Evolutionary conservation across 2,888 invertebrate species (phyloP).

Genomic region (Hydrotaea diabolus): DNA sequence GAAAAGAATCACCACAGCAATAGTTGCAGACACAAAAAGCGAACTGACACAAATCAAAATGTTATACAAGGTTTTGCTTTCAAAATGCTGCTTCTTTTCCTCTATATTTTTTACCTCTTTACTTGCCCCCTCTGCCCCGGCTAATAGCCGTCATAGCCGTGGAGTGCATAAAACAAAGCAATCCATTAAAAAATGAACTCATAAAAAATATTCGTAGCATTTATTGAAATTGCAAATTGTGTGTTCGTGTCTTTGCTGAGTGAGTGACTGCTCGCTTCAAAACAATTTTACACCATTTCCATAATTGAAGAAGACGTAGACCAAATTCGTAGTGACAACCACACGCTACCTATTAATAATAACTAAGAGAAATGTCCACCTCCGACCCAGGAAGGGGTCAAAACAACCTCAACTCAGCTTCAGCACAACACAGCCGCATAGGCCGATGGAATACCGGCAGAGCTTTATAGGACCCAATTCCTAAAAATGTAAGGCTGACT

Average conservation of each 20-base stretch:
- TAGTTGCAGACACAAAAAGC: neutral
- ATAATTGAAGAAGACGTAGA: too few species aligned
- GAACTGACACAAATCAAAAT: slow-evolving; percentile 67
- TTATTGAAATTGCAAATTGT: slow-evolving; percentile 33
- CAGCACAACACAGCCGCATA: too few species aligned
- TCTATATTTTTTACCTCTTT: neutral
- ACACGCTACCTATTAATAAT: too few species aligned
- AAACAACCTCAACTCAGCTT: too few species aligned
- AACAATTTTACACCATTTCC: neutral
- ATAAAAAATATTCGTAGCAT: slow-evolving; percentile 39
- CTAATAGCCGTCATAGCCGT: neutral
- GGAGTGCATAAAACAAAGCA: slow-evolving; percentile 5
- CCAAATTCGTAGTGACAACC: too few species aligned
- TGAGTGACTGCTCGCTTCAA: neutral
- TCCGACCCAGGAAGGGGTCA: too few species aligned
- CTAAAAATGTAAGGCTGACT: too few species aligned
- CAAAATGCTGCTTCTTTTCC: slow-evolving; percentile 31
- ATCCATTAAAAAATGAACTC: slow-evolving; percentile 39
- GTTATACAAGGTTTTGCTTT: slow-evolving; percentile 67
- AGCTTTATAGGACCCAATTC: too few species aligned
- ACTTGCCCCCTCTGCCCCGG: neutral
- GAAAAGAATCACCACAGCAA: slow-evolving; percentile 8
- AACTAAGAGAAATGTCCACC: too few species aligned
- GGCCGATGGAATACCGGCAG: too few species aligned
- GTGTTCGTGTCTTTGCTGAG: slow-evolving; percentile 1